A percentile compares a stretch with the other conserved stretches of the same genome.
Evolutionary conservation across 2,113 vertebrate species (phyloP).

Genomic region (Rhea americana): DNA sequence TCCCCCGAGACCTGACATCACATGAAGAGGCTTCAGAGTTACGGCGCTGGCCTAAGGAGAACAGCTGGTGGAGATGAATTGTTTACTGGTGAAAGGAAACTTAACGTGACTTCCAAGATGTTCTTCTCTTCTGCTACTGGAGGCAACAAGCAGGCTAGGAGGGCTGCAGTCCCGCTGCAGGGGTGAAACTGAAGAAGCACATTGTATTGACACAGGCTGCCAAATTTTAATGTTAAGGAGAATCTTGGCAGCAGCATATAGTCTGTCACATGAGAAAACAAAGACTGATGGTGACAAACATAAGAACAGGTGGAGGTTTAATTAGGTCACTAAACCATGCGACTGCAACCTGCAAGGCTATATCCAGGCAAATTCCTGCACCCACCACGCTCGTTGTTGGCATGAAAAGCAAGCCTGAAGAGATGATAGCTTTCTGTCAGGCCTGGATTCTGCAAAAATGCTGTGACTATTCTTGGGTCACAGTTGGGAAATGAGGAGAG

Average conservation of each 20-base stretch:
- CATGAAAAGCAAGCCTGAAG: neutral
- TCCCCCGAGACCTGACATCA: neutral
- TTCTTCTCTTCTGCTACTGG: neutral
- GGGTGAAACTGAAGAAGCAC: conserved; percentile 46
- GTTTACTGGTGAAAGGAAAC: neutral
- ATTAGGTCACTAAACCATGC: neutral
- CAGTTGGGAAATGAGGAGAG: neutral
- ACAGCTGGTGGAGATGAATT: neutral
- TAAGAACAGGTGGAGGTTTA: conserved; percentile 59
- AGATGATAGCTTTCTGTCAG: accelerated
- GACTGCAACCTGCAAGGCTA: neutral
- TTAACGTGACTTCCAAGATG: neutral
- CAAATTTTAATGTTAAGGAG: neutral
- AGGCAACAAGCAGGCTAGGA: neutral
- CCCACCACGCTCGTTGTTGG: neutral
- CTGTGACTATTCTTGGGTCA: neutral
- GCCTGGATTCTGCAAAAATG: neutral
- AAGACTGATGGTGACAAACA: conserved; percentile 29
- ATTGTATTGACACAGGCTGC: conserved; percentile 17
- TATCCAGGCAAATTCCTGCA: neutral
- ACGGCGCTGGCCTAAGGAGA: neutral
- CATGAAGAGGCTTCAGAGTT: neutral
- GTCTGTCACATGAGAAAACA: conserved; percentile 14
- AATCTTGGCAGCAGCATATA: neutral
- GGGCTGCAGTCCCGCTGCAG: neutral